phyloP scores from a whole-genome alignment of 2,113 vertebrate genomes.

The Megaptera novaeangliae region DNA sequence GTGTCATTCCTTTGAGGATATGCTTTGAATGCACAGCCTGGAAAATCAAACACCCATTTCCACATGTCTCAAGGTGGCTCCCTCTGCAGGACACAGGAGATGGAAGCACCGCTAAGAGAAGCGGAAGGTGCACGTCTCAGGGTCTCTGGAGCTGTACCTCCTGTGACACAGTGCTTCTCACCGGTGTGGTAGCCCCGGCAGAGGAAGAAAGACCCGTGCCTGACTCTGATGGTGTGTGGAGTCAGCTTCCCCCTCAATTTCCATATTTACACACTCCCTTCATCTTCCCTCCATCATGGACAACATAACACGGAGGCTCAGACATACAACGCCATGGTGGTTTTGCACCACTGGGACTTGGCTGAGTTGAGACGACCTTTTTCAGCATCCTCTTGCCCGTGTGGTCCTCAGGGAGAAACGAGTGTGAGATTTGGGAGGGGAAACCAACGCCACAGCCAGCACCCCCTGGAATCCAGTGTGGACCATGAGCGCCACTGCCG shows the following conservation, averaged over 20 bases:
- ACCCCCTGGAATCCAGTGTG: neutral
- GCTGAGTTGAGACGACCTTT: neutral
- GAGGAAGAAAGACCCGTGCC: too few relatives aligned
- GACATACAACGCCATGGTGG: neutral
- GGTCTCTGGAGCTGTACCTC: neutral
- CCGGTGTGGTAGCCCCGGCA: too few relatives aligned
- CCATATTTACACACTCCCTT: neutral
- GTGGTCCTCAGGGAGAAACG: neutral
- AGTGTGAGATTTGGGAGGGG: neutral
- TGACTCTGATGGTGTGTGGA: neutral
- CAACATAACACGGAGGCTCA: neutral
- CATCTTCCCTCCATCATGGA: neutral
- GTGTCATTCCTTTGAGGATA: neutral
- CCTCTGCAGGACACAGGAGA: neutral
- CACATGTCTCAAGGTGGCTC: neutral
- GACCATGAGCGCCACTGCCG: fast-evolving
- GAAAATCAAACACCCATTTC: neutral
- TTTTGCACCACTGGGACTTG: neutral
- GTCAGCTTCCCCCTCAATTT: neutral
- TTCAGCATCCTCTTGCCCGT: neutral
- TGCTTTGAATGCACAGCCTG: neutral
- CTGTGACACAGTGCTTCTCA: neutral
- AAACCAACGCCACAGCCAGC: neutral
- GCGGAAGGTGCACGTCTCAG: neutral
- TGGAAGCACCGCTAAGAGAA: neutral